Conservation (phyloP, 2,888 invertebrate genomes). For the Lathronympha strigana region DNA sequence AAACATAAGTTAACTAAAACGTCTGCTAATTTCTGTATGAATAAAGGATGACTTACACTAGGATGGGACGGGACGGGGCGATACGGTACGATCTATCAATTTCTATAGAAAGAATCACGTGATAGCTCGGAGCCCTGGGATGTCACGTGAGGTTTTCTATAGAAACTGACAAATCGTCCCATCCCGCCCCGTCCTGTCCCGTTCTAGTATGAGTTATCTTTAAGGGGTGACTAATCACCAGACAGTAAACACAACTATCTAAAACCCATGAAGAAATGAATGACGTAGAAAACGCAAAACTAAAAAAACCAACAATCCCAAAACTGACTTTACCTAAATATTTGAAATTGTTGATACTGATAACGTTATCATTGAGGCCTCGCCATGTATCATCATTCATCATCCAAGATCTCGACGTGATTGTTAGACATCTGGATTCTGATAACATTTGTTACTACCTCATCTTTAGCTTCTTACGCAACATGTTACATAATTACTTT, state of each 20-base stretch:
- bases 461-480: slow-evolving; percentile 47
- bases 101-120: no score
- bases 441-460: slow-evolving; percentile 56
- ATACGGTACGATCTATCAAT: no score
- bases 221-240: slow-evolving; percentile 17
- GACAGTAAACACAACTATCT: slow-evolving; percentile 18
- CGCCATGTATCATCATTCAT: slow-evolving; percentile 75
- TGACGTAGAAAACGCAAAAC: slow-evolving; percentile 23
- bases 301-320: slow-evolving; percentile 30
- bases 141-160: no score
- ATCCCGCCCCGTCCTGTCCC: no score
- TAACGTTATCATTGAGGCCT: slow-evolving; percentile 63
- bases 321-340: slow-evolving; percentile 44
- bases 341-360: slow-evolving; percentile 48
- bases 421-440: slow-evolving; percentile 60
- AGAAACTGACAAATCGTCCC: no score
- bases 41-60: no score
- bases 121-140: no score
- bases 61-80: no score
- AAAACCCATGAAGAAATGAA: slow-evolving; percentile 15
- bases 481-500: slow-evolving; percentile 5
- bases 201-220: not conserved
- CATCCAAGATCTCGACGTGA: slow-evolving; percentile 70
- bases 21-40: no score
- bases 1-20: no score